phyloP scores from a whole-genome alignment of 2,888 invertebrate species.

The Heliconius cydno region DNA sequence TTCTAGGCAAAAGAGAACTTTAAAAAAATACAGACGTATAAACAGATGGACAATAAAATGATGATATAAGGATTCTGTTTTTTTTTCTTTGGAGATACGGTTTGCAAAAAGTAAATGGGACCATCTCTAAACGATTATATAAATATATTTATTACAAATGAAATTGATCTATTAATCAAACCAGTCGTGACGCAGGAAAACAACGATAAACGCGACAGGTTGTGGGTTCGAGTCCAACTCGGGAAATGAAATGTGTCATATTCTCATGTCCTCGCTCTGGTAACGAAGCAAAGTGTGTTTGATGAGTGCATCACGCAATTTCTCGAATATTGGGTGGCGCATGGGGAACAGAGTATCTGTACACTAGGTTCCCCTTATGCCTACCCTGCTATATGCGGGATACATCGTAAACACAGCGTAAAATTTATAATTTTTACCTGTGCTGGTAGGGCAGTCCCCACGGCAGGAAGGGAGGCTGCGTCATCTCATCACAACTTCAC shows the following conservation, averaged over 20 bases:
- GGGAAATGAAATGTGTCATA: neutral
- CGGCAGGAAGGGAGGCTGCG: conserved; percentile 65
- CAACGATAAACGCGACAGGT: neutral
- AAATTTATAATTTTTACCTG: conserved; percentile 54
- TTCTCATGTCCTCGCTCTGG: neutral
- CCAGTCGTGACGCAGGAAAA: neutral
- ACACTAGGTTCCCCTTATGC: neutral
- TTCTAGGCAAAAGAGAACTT: too few relatives aligned
- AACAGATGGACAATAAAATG: too few relatives aligned
- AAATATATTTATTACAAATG: too few relatives aligned
- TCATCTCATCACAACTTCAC: conserved; percentile 52
- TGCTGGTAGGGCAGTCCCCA: conserved; percentile 71
- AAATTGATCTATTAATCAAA: too few relatives aligned
- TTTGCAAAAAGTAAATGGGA: too few relatives aligned
- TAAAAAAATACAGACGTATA: too few relatives aligned
- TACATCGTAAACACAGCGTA: too few relatives aligned
- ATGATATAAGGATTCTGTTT: too few relatives aligned
- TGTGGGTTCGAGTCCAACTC: neutral
- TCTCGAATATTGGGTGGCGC: neutral
- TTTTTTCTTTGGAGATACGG: too few relatives aligned
- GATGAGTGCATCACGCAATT: neutral
- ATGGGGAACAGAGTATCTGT: neutral
- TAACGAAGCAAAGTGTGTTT: too few relatives aligned
- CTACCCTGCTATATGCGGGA: neutral
- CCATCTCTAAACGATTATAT: too few relatives aligned